These are phyloP conservation scores for Dipodomys spectabilis DNA, from an alignment of 2,113 vertebrate genomes.

Conservation along the genomic window DNA sequence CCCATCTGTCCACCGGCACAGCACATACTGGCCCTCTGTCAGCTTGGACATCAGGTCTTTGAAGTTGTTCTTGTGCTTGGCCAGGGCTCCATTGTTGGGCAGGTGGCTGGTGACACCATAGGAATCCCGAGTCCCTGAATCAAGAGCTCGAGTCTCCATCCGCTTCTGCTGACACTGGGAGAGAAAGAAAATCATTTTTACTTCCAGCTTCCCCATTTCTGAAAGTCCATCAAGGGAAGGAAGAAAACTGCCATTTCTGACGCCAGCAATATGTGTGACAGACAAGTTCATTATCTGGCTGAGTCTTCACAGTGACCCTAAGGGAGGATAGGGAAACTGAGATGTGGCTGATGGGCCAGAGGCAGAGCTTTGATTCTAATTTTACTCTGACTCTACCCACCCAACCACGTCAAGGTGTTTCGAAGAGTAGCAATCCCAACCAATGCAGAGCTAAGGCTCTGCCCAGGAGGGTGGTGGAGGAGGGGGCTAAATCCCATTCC, in stretches of 20 bases:
- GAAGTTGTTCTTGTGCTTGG: conserved; percentile 80
- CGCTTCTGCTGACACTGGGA: conserved; percentile 73
- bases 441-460: not conserved
- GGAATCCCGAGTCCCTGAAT: conserved; percentile 82
- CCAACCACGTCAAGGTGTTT: no score
- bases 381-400: no score
- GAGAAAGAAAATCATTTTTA: not conserved
- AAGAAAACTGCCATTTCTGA: not conserved
- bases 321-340: not conserved
- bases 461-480: no score
- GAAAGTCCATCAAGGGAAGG: not conserved
- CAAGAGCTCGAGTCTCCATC: conserved; percentile 87
- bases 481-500: not conserved
- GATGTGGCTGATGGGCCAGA: not conserved
- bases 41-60: conserved; percentile 90
- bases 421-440: not conserved
- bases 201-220: not conserved
- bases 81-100: conserved; percentile 68
- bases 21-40: conserved; percentile 94
- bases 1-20: conserved; percentile 97
- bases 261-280: not conserved
- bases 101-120: conserved; percentile 74
- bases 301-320: not conserved
- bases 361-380: not conserved
- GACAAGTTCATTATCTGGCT: not conserved